Evolutionary conservation across 2,888 invertebrate genomes (phyloP).

Genomic region (Lucinisca nassula): DNA sequence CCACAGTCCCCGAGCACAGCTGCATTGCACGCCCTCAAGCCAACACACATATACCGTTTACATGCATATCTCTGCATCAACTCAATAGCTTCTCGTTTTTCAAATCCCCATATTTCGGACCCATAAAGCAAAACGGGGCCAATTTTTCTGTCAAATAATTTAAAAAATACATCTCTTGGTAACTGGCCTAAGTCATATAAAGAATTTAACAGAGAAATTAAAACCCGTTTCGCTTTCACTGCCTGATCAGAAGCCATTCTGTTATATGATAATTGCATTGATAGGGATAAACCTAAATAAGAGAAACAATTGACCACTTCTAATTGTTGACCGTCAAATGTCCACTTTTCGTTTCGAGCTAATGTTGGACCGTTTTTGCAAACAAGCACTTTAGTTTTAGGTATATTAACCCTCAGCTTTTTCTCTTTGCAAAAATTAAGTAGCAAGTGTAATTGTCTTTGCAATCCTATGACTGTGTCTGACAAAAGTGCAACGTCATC

Average conservation of each 20-base stretch:
- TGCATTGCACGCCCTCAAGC: background rate
- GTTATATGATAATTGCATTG: conserved; percentile 4
- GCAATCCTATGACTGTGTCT: conserved; percentile 51
- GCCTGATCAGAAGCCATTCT: conserved; percentile 18
- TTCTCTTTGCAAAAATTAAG: conserved; percentile 36
- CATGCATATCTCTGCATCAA: conserved; percentile 1
- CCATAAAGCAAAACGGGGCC: conserved; percentile 38
- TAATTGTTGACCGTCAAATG: conserved; percentile 4
- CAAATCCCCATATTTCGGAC: conserved; percentile 26
- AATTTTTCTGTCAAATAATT: conserved; percentile 30
- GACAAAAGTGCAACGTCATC: conserved; percentile 54
- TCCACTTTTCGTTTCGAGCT: conserved; percentile 46
- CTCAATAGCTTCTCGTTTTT: background rate
- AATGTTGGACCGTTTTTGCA: conserved; percentile 52
- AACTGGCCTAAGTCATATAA: background rate
- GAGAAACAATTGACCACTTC: conserved; percentile 24
- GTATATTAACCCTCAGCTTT: conserved; percentile 39
- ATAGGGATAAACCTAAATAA: conserved; percentile 38
- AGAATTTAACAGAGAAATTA: conserved; percentile 1
- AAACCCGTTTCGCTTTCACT: conserved; percentile 20
- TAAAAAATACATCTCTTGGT: background rate
- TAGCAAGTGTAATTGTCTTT: conserved; percentile 43
- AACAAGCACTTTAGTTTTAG: conserved; percentile 46
- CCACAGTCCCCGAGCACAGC: background rate
- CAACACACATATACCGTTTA: background rate